Evolutionary conservation across 2,113 vertebrate genomes (phyloP).

Genomic region (Chionodraco myersi): DNA sequence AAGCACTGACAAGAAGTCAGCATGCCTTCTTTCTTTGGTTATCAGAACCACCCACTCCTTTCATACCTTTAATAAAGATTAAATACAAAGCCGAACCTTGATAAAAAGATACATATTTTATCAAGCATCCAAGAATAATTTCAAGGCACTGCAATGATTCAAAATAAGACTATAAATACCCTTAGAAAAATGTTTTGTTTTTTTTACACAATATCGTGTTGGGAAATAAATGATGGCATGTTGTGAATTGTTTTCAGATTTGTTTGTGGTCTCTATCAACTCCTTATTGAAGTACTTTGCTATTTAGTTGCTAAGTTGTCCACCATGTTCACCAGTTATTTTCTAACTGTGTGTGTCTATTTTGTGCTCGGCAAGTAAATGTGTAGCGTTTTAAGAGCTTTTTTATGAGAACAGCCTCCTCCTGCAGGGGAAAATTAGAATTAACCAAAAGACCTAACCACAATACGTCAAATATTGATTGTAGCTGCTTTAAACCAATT

Average conservation of each 20-base stretch:
- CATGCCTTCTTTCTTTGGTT: not conserved
- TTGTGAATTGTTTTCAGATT: not conserved
- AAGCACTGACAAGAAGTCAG: slow-evolving; percentile 10
- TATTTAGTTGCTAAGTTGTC: not conserved
- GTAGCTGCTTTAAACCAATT: not conserved
- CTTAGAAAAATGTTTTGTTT: not conserved
- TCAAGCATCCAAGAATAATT: not conserved
- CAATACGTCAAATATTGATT: not conserved
- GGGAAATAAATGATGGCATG: not conserved
- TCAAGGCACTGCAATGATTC: not conserved
- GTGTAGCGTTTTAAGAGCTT: not conserved
- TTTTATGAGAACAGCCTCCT: not conserved
- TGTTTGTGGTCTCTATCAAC: not conserved
- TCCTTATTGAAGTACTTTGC: not conserved
- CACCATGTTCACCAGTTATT: not conserved
- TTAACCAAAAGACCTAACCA: not conserved
- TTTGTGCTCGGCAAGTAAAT: no score
- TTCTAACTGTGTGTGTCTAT: not conserved
- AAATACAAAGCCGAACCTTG: slow-evolving; percentile 2
- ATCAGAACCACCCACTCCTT: slow-evolving; percentile 6
- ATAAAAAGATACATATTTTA: not conserved
- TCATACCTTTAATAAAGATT: not conserved
- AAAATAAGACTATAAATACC: slow-evolving; percentile 21
- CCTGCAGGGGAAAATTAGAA: not conserved
- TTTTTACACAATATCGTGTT: not conserved